These are phyloP conservation scores for Drosophila elegans DNA, from an alignment of 1,140 invertebrate genomes.

Conservation along the genomic window DNA sequence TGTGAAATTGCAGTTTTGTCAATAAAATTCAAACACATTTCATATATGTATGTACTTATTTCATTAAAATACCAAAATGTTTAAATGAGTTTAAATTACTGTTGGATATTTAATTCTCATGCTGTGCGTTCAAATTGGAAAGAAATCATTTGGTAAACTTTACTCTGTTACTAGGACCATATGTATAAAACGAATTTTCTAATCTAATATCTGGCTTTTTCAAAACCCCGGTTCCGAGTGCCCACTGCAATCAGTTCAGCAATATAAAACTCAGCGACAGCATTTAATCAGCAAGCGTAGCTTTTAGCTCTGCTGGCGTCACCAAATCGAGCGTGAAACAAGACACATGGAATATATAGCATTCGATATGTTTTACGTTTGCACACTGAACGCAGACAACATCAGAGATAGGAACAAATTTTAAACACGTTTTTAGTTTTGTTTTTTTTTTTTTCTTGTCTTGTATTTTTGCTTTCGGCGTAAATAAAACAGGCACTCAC, in stretches of 20 bases:
- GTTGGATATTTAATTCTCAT: too few species aligned
- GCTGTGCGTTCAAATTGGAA: too few species aligned
- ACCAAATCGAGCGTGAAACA: conserved; percentile 70
- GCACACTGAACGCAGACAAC: conserved; percentile 17
- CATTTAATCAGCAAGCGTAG: conserved; percentile 50
- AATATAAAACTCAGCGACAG: conserved; percentile 25
- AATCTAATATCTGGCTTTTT: conserved; percentile 10
- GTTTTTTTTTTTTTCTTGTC: conserved; percentile 13
- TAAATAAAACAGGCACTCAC: conserved; percentile 21
- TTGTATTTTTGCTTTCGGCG: conserved; percentile 15
- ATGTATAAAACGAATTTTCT: not conserved
- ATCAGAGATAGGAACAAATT: conserved; percentile 49
- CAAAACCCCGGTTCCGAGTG: conserved; percentile 12
- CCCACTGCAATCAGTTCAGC: conserved; percentile 19
- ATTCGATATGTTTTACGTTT: conserved; percentile 46
- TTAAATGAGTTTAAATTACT: too few species aligned
- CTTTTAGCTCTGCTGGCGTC: conserved; percentile 34
- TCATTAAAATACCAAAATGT: too few species aligned
- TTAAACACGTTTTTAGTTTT: conserved; percentile 69
- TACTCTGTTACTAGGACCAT: not conserved
- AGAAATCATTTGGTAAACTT: not conserved
- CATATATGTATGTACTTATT: too few species aligned
- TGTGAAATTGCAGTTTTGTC: not conserved
- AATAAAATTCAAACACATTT: not conserved
- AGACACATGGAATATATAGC: conserved; percentile 58